Percentiles rank a stretch among this genome's conserved stretches.
Evolutionary conservation across 2,113 vertebrate genomes (phyloP).

Genomic region (Gymnorhina tibicen): DNA sequence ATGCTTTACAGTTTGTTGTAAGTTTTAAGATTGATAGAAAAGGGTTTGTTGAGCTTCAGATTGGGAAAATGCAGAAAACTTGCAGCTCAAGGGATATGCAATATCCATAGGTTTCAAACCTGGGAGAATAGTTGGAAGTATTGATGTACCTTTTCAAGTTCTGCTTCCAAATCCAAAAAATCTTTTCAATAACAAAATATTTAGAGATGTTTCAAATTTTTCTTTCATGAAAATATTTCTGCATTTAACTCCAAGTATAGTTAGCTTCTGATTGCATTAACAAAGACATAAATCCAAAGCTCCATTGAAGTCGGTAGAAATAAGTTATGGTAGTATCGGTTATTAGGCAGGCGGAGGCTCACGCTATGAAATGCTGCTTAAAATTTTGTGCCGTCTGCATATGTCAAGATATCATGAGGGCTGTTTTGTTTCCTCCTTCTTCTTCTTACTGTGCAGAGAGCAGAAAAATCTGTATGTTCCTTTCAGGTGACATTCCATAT

Average conservation of each 20-base stretch:
- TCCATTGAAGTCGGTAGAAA: not conserved
- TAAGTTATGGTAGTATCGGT: not conserved
- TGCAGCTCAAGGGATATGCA: not conserved
- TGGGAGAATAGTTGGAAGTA: not conserved
- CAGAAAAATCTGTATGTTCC: not conserved
- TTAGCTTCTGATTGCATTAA: not conserved
- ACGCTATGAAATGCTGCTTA: not conserved
- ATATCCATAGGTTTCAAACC: not conserved
- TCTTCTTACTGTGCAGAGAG: not conserved
- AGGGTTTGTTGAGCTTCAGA: not conserved
- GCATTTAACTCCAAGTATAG: not conserved
- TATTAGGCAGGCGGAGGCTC: not conserved
- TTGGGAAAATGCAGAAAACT: not conserved
- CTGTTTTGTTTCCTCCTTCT: not conserved
- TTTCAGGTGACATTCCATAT: not conserved
- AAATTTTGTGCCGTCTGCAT: not conserved
- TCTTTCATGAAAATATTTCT: not conserved
- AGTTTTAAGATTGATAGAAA: not conserved
- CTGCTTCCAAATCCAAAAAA: not conserved
- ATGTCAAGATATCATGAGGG: not conserved
- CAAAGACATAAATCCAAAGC: not conserved
- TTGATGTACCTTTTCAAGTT: not conserved
- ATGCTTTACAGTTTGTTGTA: not conserved
- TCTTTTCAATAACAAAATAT: not conserved
- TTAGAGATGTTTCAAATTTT: not conserved